These are phyloP conservation scores for Heliconius charithonia DNA, from an alignment of 2,888 invertebrate genomes.

Conservation along the genomic window DNA sequence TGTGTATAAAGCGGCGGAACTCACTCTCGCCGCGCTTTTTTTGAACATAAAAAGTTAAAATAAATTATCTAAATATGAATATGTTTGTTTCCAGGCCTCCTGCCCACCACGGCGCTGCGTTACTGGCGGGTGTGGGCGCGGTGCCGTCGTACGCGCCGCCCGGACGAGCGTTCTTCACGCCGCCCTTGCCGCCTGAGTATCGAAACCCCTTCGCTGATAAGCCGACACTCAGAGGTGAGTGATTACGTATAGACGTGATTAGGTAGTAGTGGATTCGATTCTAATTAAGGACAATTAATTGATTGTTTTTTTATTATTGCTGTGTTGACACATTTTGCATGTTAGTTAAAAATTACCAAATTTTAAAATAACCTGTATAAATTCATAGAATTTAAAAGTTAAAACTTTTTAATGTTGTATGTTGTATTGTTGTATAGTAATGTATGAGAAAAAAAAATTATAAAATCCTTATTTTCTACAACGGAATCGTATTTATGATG, in stretches of 20 bases:
- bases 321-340: too few relatives aligned
- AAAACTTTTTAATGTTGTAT: too few relatives aligned
- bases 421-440: too few relatives aligned
- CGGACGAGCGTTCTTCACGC: slow-evolving; percentile 90
- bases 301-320: too few relatives aligned
- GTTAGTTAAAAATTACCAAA: too few relatives aligned
- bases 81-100: slow-evolving; percentile 65
- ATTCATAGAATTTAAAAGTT: too few relatives aligned
- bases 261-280: not conserved
- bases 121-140: slow-evolving; percentile 87
- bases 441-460: too few relatives aligned
- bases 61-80: too few relatives aligned
- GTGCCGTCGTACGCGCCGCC: slow-evolving; percentile 93
- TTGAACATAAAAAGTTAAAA: too few relatives aligned
- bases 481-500: too few relatives aligned
- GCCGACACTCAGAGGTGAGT: slow-evolving; percentile 89
- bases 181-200: slow-evolving; percentile 92
- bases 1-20: not conserved
- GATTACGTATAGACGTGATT: not conserved
- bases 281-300: not conserved
- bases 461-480: too few relatives aligned
- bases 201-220: slow-evolving; percentile 95
- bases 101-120: slow-evolving; percentile 83
- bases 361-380: too few relatives aligned
- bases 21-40: not conserved